Percentiles rank a stretch among this genome's conserved stretches.
These are phyloP conservation scores for Eugnorisma glareosa DNA, from an alignment of 2,888 invertebrate species.

Conservation along the genomic window DNA sequence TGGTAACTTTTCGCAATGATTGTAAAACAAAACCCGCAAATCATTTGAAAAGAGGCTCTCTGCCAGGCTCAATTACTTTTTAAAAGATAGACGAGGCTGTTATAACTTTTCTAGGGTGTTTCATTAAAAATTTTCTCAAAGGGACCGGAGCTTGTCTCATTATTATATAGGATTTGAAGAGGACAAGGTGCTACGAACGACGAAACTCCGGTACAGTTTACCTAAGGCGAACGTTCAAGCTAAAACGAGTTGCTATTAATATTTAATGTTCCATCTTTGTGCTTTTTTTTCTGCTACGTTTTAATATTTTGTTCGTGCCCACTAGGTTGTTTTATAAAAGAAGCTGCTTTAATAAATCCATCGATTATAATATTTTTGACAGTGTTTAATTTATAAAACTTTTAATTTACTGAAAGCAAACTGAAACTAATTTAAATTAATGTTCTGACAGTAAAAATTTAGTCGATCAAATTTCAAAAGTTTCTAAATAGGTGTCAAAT, in stretches of 20 bases:
- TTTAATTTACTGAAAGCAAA: constrained; percentile 12
- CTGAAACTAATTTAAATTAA: constrained; percentile 27
- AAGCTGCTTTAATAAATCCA: constrained; percentile 24
- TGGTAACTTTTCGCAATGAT: constrained; percentile 69
- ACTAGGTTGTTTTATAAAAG: constrained; percentile 15
- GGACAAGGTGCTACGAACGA: constrained; percentile 77
- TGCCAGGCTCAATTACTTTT: constrained; percentile 82
- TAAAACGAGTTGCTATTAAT: constrained; percentile 67
- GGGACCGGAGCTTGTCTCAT: constrained; percentile 82
- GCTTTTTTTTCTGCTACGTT: constrained; percentile 51
- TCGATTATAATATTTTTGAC: constrained; percentile 38
- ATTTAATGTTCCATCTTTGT: constrained; percentile 64
- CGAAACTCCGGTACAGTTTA: constrained; percentile 75
- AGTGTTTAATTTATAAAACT: constrained; percentile 27
- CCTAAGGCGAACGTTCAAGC: constrained; percentile 71
- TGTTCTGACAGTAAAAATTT: constrained; percentile 9
- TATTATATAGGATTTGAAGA: constrained; percentile 84
- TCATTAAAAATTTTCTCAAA: constrained; percentile 85
- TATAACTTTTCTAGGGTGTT: constrained; percentile 83
- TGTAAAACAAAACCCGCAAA: constrained; percentile 72
- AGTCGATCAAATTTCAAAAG: constrained; percentile 33
- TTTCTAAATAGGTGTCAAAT: constrained; percentile 45
- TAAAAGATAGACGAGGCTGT: constrained; percentile 80
- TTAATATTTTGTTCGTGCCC: constrained; percentile 54
- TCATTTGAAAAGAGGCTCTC: constrained; percentile 73